Conservation (phyloP, 2,797 vertebrate genomes). For the Hyperoplus lanceolatus region DNA sequence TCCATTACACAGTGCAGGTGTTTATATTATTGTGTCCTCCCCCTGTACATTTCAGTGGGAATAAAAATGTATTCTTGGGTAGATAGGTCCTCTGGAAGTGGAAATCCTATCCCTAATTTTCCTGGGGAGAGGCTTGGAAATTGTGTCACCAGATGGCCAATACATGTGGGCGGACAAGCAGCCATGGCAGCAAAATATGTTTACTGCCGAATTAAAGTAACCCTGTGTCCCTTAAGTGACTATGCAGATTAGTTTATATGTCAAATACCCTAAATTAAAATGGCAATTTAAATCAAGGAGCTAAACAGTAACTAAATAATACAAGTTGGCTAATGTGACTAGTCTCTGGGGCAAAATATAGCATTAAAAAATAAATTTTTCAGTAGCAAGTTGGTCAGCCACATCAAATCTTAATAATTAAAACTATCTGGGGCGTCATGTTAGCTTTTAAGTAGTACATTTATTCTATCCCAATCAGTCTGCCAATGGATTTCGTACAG, state of each 20-base stretch:
- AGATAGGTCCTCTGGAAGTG: slow-evolving; percentile 71
- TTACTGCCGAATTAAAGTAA: slow-evolving; percentile 74
- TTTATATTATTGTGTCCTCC: slow-evolving; percentile 30
- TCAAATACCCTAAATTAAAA: slow-evolving; percentile 72
- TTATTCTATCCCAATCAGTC: slow-evolving; percentile 19
- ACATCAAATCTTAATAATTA: slow-evolving; percentile 51
- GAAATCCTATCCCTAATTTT: slow-evolving; percentile 64
- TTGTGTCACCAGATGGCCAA: slow-evolving; percentile 77
- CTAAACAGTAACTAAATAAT: slow-evolving; percentile 72
- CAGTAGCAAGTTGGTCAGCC: slow-evolving; percentile 37
- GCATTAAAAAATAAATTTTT: slow-evolving; percentile 34
- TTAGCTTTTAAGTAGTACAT: slow-evolving; percentile 36
- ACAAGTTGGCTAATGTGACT: slow-evolving; percentile 58
- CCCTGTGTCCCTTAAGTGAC: slow-evolving; percentile 69
- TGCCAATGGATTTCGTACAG: not conserved
- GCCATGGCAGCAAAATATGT: slow-evolving; percentile 74
- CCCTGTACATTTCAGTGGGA: slow-evolving; percentile 37
- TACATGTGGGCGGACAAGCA: slow-evolving; percentile 64
- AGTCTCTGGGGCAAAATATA: slow-evolving; percentile 65
- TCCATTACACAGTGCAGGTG: slow-evolving; percentile 41
- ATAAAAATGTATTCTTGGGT: slow-evolving; percentile 62
- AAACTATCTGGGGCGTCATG: slow-evolving; percentile 51
- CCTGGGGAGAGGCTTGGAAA: slow-evolving; percentile 59
- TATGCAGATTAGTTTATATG: slow-evolving; percentile 75
- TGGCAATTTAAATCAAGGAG: slow-evolving; percentile 77